These are phyloP conservation scores for Psittacula echo DNA, from an alignment of 2,797 vertebrate genomes.

Conservation along the genomic window DNA sequence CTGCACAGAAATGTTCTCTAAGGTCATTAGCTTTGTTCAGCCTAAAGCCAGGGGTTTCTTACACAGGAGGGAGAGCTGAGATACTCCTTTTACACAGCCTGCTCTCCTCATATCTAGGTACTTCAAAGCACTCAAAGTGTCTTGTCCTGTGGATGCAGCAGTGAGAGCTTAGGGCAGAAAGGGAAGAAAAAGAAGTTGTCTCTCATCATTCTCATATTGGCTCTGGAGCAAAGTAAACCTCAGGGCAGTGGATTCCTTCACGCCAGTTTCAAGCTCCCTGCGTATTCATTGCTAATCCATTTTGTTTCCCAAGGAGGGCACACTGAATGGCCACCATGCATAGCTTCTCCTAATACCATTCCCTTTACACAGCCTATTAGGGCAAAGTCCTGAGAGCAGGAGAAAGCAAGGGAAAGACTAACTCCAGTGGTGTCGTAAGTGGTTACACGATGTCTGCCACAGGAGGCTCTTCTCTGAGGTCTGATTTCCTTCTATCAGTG, in stretches of 20 bases:
- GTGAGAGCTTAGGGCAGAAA: neutral
- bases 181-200: neutral
- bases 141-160: neutral
- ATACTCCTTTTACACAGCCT: neutral
- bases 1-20: neutral
- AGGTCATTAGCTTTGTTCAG: neutral
- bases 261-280: neutral
- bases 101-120: neutral
- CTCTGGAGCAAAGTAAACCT: neutral
- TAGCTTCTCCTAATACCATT: neutral
- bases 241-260: neutral
- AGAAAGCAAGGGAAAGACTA: neutral
- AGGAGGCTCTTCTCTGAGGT: neutral
- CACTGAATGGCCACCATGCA: neutral
- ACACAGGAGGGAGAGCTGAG: neutral
- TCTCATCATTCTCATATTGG: neutral
- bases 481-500: neutral
- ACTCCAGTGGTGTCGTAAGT: neutral
- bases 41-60: neutral
- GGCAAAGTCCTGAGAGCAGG: neutral
- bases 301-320: neutral
- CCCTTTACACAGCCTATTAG: neutral
- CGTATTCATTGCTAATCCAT: accelerated
- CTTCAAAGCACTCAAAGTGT: neutral
- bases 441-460: neutral